These are phyloP conservation scores for Oscheius sp. DNA, from an alignment of 1,140 invertebrate species.

Conservation along the genomic window DNA sequence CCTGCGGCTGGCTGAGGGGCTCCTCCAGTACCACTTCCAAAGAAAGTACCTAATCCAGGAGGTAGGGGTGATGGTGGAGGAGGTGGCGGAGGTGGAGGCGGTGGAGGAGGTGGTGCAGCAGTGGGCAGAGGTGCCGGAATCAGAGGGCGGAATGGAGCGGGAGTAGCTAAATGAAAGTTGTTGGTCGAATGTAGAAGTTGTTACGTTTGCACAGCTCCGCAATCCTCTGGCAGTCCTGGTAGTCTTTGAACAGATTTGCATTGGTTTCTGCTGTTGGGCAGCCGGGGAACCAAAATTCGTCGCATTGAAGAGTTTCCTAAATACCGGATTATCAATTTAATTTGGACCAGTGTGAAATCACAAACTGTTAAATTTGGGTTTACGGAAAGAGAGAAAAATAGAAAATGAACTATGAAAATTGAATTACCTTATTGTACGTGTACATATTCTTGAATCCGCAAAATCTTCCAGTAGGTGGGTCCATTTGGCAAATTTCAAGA, in stretches of 20 bases:
- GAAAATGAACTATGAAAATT: constrained; percentile 2
- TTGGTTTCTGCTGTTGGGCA: constrained; percentile 55
- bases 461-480: constrained; percentile 24
- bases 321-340: constrained; percentile 36
- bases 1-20: not conserved
- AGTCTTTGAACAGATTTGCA: constrained; percentile 53
- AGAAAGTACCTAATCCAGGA: constrained; percentile 4
- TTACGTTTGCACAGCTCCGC: constrained; percentile 46
- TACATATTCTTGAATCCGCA: constrained; percentile 31
- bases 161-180: constrained; percentile 1
- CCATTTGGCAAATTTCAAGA: constrained; percentile 29
- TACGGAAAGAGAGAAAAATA: too few species aligned
- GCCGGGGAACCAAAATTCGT: constrained; percentile 57
- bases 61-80: constrained; percentile 24
- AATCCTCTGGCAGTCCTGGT: constrained; percentile 42
- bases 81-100: constrained; percentile 33
- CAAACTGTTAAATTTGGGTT: constrained; percentile 44
- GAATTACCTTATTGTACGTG: constrained; percentile 31
- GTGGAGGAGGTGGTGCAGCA: constrained; percentile 18
- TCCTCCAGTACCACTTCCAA: constrained; percentile 22
- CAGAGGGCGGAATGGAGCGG: constrained; percentile 30
- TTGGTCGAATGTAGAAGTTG: constrained; percentile 17
- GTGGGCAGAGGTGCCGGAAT: constrained; percentile 23
- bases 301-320: constrained; percentile 36
- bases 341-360: constrained; percentile 11